Percentiles rank a stretch among this genome's conserved stretches.
Evolutionary conservation across 1,140 invertebrate species (phyloP).

Genomic region (fruit fly (Drosophila melanogaster)): DNA sequence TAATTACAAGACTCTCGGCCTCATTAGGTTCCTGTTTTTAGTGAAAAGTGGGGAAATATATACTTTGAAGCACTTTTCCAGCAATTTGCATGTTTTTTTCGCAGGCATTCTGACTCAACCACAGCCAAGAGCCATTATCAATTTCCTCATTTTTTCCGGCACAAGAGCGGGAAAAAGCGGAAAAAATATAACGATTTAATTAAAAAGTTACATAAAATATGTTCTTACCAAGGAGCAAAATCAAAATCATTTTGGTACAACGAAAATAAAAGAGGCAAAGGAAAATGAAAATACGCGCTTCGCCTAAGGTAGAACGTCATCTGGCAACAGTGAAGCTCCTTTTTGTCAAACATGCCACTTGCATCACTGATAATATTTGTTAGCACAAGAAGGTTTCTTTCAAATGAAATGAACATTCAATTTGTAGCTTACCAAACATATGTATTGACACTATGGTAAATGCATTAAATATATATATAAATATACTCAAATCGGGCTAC

Average conservation of each 20-base stretch:
- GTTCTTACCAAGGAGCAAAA: constrained; percentile 30
- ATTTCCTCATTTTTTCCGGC: constrained; percentile 39
- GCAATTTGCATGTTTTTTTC: constrained; percentile 59
- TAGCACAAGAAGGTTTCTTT: no score
- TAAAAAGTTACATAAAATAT: constrained; percentile 80
- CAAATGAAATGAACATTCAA: no score
- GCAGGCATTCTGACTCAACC: constrained; percentile 9
- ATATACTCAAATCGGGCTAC: background rate
- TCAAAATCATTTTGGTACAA: constrained; percentile 30
- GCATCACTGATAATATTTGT: background rate
- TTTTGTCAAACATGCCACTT: background rate
- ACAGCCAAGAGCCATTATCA: constrained; percentile 68
- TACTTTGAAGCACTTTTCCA: constrained; percentile 31
- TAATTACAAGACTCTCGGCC: constrained; percentile 39
- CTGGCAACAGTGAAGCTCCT: background rate
- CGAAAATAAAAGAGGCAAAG: background rate
- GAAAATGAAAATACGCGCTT: constrained; percentile 16
- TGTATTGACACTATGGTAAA: no score
- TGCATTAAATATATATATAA: no score
- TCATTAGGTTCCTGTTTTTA: constrained; percentile 26
- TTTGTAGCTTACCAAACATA: background rate
- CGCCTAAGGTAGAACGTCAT: constrained; percentile 1
- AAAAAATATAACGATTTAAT: constrained; percentile 65
- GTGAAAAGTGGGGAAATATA: constrained; percentile 11
- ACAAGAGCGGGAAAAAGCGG: background rate